Base-by-base conservation (phyloP, 2,797 vertebrate genomes). In the Xiphophorus birchmanni region DNA sequence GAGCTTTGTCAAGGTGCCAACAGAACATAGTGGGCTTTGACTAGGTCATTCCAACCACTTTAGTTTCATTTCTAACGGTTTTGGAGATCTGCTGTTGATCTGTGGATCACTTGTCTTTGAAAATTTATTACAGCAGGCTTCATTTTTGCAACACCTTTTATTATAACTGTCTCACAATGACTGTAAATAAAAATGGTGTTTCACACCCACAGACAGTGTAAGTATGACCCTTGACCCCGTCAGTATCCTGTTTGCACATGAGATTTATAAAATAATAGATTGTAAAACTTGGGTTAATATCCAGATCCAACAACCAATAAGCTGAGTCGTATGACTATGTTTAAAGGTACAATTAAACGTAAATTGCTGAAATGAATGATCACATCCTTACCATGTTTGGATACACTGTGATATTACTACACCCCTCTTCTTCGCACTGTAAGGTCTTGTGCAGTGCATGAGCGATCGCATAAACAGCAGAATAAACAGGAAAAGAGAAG, bases 341-440 rank as follows among this genome's bases (percentile, higher is more conserved):
- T 67, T 40, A 69, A 12, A 23, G 3, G 23, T 69, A 11, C 9
- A 42, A 26, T 37, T 40, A 10, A 11, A 67, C 35, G 4, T 21
- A 21, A 69, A 42, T 69, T 6, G 1, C 12, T 17, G 13, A 40
- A 65, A 42, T 13, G 10, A 32, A 78, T 6, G 23, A 29, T 78
- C 60, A 54, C 45, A 40, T 65, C 80, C 95, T 94, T 89, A 98
- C 97, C 97, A 95, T 95, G 88, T 96, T 93, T 3, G 97, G 97
- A 17, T 95, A 92, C 42, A 96, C 84, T 0, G 74, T 89, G 12
- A 78, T 81, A 29, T 82, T 91, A 5, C 86, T 84, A 90, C 97
- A 98, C 1, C 1, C 35, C 12, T 92, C 92, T 0, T 63, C 82
- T 76, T 87, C 79, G 8, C 97, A 98, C 32, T 94, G 90, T 74